phyloP scores from a whole-genome alignment of 1,140 invertebrate species.

The Papilio machaon region DNA sequence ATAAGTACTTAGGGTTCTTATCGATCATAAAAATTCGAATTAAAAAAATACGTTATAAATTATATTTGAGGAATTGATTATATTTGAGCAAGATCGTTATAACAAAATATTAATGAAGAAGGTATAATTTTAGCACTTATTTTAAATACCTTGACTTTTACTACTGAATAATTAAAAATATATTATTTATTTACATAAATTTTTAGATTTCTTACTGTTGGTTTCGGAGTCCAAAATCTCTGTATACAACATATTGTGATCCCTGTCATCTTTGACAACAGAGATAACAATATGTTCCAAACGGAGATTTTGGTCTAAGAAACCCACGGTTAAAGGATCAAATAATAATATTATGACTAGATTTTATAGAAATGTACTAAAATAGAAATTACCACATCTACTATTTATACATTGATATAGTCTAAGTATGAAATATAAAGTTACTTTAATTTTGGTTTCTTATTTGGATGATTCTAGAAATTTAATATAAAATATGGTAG shows the following conservation, averaged over 20 bases:
- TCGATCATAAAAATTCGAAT: neutral
- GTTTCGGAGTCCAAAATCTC: no score
- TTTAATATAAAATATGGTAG: neutral
- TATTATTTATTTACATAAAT: neutral
- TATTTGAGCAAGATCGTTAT: conserved; percentile 6
- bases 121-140: neutral
- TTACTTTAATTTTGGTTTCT: conserved; percentile 7
- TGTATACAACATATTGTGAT: no score
- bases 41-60: neutral
- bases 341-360: neutral
- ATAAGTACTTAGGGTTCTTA: neutral
- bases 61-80: neutral
- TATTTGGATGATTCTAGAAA: neutral
- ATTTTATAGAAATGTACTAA: conserved; percentile 18
- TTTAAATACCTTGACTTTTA: neutral
- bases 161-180: neutral
- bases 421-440: neutral
- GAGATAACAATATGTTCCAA: no score
- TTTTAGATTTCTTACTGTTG: neutral
- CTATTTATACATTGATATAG: neutral
- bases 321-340: conserved; percentile 9
- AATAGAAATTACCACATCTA: conserved; percentile 19
- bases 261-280: no score
- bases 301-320: no score
- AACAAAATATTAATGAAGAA: neutral